Conservation (phyloP, 2,888 invertebrate genomes). For the Sepioteuthis lessoniana region DNA sequence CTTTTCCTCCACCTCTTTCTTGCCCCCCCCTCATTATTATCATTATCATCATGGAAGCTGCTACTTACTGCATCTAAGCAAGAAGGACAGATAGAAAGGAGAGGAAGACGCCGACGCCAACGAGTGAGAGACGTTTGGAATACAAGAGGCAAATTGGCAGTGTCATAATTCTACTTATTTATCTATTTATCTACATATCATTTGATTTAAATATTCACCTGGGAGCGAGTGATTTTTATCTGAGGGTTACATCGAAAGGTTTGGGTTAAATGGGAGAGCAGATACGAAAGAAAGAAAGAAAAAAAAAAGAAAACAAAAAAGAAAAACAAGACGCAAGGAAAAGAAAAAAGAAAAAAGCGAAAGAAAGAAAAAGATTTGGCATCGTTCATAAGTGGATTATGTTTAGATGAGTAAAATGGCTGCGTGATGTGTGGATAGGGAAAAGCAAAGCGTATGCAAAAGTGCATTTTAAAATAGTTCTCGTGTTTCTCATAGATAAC, state of each 20-base stretch:
- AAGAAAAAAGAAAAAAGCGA: neutral
- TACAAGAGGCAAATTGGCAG: neutral
- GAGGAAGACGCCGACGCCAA: neutral
- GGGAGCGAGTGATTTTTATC: constrained; percentile 15
- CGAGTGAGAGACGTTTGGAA: no score
- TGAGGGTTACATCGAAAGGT: neutral
- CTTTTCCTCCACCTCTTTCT: no score
- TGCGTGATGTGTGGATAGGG: neutral
- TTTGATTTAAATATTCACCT: constrained; percentile 23
- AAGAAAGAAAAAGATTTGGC: neutral
- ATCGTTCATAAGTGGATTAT: constrained; percentile 6
- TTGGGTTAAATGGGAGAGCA: neutral
- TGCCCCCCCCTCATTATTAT: no score
- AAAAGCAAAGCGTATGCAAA: neutral
- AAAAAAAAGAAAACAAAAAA: neutral
- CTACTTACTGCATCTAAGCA: no score
- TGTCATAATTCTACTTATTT: constrained; percentile 33
- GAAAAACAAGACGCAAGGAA: no score
- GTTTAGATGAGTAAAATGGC: neutral
- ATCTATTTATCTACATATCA: constrained; percentile 18
- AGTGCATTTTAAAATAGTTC: neutral
- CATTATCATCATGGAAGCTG: no score
- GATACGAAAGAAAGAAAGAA: neutral
- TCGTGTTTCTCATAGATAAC: neutral
- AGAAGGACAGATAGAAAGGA: neutral